A percentile compares a stretch with the other conserved stretches of the same genome.
phyloP scores from a whole-genome alignment of 2,797 vertebrate species.

The Lacerta agilis region DNA sequence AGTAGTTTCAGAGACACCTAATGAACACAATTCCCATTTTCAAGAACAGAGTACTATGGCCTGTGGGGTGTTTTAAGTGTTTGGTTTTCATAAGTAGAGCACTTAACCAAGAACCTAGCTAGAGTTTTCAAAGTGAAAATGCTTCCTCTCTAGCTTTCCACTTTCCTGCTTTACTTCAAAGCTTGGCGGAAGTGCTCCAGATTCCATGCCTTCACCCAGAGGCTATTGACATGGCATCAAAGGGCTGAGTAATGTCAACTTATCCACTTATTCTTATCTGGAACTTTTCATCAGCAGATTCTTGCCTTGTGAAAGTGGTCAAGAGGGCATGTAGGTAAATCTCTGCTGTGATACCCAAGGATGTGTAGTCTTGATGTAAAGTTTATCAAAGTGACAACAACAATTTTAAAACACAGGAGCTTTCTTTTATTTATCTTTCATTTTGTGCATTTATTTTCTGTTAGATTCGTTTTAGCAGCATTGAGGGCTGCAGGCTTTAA shows the following conservation, averaged over 20 bases:
- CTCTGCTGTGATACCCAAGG: slow-evolving; percentile 48
- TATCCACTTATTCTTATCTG: slow-evolving; percentile 64
- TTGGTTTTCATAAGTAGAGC: slow-evolving; percentile 41
- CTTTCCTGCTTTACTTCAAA: slow-evolving; percentile 70
- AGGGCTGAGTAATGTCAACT: slow-evolving; percentile 55
- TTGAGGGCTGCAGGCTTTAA: not conserved
- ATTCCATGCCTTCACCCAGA: slow-evolving; percentile 53
- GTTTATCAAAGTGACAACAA: slow-evolving; percentile 49
- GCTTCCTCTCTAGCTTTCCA: slow-evolving; percentile 59
- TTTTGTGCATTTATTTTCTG: slow-evolving; percentile 29
- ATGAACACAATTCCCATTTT: slow-evolving; percentile 60
- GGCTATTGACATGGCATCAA: slow-evolving; percentile 64
- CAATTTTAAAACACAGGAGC: slow-evolving; percentile 29
- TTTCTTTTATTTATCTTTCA: slow-evolving; percentile 29
- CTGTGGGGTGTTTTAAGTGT: slow-evolving; percentile 61
- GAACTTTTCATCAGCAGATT: slow-evolving; percentile 56
- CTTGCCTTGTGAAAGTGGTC: slow-evolving; percentile 50
- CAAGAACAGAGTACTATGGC: slow-evolving; percentile 40
- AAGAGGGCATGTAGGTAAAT: slow-evolving; percentile 59
- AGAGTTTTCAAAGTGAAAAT: slow-evolving; percentile 55
- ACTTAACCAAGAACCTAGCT: slow-evolving; percentile 62
- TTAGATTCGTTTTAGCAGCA: not conserved
- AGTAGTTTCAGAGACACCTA: slow-evolving; percentile 4
- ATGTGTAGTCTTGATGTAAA: slow-evolving; percentile 53
- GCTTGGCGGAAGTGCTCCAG: slow-evolving; percentile 58